These are phyloP conservation scores for Xiphias gladius DNA, from an alignment of 2,113 vertebrate genomes.

Conservation along the genomic window DNA sequence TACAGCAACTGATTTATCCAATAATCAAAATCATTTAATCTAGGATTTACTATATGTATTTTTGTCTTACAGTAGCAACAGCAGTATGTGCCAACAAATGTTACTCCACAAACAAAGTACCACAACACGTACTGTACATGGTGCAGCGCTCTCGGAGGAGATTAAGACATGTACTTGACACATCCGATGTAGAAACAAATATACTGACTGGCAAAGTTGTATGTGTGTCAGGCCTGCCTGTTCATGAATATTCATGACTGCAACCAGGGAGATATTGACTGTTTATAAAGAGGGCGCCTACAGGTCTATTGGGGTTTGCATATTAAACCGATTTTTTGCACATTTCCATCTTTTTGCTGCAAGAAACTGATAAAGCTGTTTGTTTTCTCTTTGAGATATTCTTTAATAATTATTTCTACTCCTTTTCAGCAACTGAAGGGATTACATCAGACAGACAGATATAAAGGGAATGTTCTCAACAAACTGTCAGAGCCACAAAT, in stretches of 20 bases:
- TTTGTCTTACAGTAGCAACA: neutral
- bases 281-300: conserved; percentile 65
- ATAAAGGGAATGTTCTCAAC: conserved; percentile 32
- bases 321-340: conserved; percentile 58
- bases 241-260: conserved; percentile 58
- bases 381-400: conserved; percentile 13
- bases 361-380: conserved; percentile 38
- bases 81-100: neutral
- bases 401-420: conserved; percentile 14
- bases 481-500: conserved; percentile 17
- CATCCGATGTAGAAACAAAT: conserved; percentile 34
- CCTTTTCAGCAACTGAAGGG: neutral
- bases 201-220: conserved; percentile 15
- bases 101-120: no score
- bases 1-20: neutral
- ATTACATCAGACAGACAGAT: conserved; percentile 35
- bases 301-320: conserved; percentile 59
- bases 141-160: neutral
- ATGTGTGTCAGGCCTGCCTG: conserved; percentile 16
- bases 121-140: neutral
- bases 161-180: conserved; percentile 48
- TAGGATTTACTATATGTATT: neutral
- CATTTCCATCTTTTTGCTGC: conserved; percentile 43
- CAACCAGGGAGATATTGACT: conserved; percentile 67
- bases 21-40: neutral